phyloP scores from a whole-genome alignment of 1,140 invertebrate species.

The Gryllus bimaculatus region DNA sequence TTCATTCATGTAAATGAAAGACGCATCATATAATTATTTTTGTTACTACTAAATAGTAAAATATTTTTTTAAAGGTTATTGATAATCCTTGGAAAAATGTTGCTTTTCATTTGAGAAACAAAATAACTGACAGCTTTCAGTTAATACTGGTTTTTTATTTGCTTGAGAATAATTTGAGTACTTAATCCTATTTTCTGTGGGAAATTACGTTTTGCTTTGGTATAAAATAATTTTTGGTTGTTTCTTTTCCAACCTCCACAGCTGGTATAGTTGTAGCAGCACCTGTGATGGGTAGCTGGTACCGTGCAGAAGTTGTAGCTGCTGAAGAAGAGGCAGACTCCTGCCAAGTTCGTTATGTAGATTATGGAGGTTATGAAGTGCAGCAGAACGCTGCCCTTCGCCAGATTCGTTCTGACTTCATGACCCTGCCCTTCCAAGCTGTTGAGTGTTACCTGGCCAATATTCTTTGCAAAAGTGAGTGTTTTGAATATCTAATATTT shows the following conservation, averaged over 20 bases:
- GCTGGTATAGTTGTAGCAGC: constrained; percentile 82
- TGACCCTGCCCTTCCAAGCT: constrained; percentile 90
- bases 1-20: too few relatives aligned
- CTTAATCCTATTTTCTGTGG: too few relatives aligned
- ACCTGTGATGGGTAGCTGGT: constrained; percentile 74
- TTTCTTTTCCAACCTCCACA: constrained; percentile 34
- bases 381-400: constrained; percentile 64
- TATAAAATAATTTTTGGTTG: constrained; percentile 14
- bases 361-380: constrained; percentile 84
- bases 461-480: constrained; percentile 38
- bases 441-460: constrained; percentile 87
- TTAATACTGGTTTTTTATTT: too few relatives aligned
- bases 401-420: constrained; percentile 86
- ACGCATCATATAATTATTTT: too few relatives aligned
- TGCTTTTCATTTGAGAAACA: too few relatives aligned
- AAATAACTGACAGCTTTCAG: too few relatives aligned
- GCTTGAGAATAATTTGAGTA: too few relatives aligned
- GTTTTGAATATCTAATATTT: neutral
- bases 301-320: constrained; percentile 71
- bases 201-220: neutral
- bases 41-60: too few relatives aligned
- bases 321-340: constrained; percentile 53
- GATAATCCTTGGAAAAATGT: too few relatives aligned
- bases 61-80: too few relatives aligned
- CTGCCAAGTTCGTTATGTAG: constrained; percentile 80